Base-by-base conservation (phyloP, 1,140 invertebrate species). In the Saccostrea cuccullata region DNA sequence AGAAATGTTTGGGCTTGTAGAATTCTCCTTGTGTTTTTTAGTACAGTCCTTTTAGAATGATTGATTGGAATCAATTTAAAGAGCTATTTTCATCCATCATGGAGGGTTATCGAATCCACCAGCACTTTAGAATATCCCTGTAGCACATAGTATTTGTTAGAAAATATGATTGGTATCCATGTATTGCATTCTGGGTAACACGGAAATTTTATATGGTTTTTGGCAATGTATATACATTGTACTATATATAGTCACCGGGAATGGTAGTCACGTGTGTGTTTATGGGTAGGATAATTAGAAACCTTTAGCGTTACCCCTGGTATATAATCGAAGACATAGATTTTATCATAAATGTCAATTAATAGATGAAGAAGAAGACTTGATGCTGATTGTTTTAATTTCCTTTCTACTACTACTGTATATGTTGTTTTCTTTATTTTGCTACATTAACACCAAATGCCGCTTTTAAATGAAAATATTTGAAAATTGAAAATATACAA, bases 1-100 rank as follows among this genome's bases (percentile, higher is more conserved):
- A 77, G 70, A 36, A 77, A 11, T 40, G 70, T 73, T 73, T 73
- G 67, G 67, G 67, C 70, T 77, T 77, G 70, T 77, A 77, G 70
- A 77, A 77, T 36, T 77, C 70, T 77, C 70, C 70, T 77, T 36
- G 70, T 77, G 70, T 77, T 36, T 30, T 60, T 11, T 30, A 77
- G 70, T 77, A 26, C 70, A 36, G 30, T 77, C 70, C 23, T 30
- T 13, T 77, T 26, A 77, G 30, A 77, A 30, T 30, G 26, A 30
- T 30, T 15, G 1, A 13, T 15, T 2, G 23, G 70, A 36, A 77
- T 30, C 26, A 30, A 2, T 77, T 77, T 77, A 77, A 77, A 77
- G 13, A 30, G 70, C 70, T 30, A 36, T 77, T 26, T 77, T 4
- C 70, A 77, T 77, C 60, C 20, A 67, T 67, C 60, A 20, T 23